Evolutionary conservation across 1,140 invertebrate genomes (phyloP).

Genomic region (Micrasema longulum): DNA sequence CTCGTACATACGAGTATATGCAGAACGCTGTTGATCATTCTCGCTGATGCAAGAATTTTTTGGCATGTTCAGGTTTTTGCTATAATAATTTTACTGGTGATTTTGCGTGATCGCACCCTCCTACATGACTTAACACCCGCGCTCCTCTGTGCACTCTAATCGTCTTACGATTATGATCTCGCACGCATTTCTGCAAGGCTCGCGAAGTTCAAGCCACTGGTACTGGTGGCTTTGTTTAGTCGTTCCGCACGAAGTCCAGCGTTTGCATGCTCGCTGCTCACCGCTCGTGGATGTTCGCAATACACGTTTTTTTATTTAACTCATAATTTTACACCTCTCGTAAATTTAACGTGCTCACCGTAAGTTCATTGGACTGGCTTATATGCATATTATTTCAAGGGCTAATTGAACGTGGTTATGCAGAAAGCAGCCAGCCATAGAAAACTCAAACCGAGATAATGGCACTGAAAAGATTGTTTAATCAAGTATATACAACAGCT

Average conservation of each 20-base stretch:
- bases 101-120: not conserved
- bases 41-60: not conserved
- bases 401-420: no score
- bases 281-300: not conserved
- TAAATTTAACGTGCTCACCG: no score
- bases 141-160: not conserved
- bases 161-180: constrained; percentile 15
- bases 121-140: not conserved
- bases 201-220: not conserved
- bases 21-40: no score
- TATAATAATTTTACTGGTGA: not conserved
- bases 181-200: not conserved
- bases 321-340: not conserved
- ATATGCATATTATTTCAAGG: no score
- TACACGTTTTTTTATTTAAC: not conserved
- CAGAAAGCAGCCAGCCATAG: no score
- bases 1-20: no score
- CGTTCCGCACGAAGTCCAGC: constrained; percentile 11
- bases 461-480: no score
- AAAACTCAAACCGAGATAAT: no score
- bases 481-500: no score
- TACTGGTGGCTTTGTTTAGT: not conserved
- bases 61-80: not conserved
- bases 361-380: no score
- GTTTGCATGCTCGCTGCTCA: not conserved